phyloP scores from a whole-genome alignment of 2,113 vertebrate genomes.

The Macquaria ambigua region DNA sequence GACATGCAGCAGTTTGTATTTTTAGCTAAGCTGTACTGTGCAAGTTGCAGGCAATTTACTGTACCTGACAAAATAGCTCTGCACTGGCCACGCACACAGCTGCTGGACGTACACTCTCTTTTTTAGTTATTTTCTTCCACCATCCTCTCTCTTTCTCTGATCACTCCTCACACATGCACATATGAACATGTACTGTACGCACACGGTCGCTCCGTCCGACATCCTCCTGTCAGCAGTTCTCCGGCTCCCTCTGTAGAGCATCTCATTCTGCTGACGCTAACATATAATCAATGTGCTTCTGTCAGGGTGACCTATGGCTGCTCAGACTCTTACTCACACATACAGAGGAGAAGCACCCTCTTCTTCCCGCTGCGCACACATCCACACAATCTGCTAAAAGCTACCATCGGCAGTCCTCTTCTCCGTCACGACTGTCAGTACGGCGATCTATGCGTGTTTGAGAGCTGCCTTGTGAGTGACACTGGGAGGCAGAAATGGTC shows the following conservation, averaged over 20 bases:
- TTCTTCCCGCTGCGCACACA: slow-evolving; percentile 15
- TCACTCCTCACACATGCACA: slow-evolving; percentile 6
- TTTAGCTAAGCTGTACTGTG: slow-evolving; percentile 55
- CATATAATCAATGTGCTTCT: slow-evolving; percentile 63
- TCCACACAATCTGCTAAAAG: slow-evolving; percentile 55
- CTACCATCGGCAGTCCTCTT: slow-evolving; percentile 10
- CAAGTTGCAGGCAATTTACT: slow-evolving; percentile 60
- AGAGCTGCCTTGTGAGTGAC: slow-evolving; percentile 25
- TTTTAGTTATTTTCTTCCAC: slow-evolving; percentile 1
- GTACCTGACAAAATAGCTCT: slow-evolving; percentile 41
- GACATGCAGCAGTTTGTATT: slow-evolving; percentile 64
- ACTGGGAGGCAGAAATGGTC: slow-evolving; percentile 38
- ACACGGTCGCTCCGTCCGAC: neutral
- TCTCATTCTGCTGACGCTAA: slow-evolving; percentile 67
- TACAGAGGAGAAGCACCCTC: slow-evolving; percentile 23
- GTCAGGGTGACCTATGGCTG: slow-evolving; percentile 51
- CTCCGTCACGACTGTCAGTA: slow-evolving; percentile 22
- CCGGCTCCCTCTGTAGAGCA: slow-evolving; percentile 36
- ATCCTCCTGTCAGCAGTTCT: slow-evolving; percentile 68
- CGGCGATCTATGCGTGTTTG: neutral
- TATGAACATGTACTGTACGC: neutral
- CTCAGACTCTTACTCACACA: slow-evolving; percentile 18
- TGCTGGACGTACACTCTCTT: neutral
- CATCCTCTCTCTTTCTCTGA: neutral
- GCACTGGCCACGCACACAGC: slow-evolving; percentile 44